These are phyloP conservation scores for Baronia brevicornis DNA, from an alignment of 2,888 invertebrate species.

Conservation along the genomic window DNA sequence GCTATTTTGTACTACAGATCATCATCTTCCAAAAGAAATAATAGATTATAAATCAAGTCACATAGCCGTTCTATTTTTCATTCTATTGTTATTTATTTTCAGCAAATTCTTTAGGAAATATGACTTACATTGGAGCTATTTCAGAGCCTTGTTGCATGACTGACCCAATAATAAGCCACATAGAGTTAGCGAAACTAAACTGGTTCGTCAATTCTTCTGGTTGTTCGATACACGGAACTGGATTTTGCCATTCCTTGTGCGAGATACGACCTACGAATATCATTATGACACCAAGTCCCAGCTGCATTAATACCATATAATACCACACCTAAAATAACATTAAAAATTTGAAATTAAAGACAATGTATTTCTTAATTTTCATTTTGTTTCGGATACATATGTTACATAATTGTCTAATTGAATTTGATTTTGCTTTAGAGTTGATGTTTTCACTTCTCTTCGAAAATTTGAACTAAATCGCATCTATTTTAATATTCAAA, in stretches of 20 bases:
- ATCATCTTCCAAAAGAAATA: too few relatives aligned
- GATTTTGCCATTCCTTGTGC: conserved; percentile 92
- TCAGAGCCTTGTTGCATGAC: conserved; percentile 93
- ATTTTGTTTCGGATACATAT: too few relatives aligned
- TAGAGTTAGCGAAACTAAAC: conserved; percentile 87
- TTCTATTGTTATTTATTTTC: not conserved
- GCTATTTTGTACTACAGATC: too few relatives aligned
- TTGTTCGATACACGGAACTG: conserved; percentile 88
- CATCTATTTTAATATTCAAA: too few relatives aligned
- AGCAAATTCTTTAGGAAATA: not conserved
- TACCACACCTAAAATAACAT: conserved; percentile 81
- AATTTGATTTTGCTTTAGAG: too few relatives aligned
- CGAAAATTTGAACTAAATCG: too few relatives aligned
- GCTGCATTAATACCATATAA: conserved; percentile 86
- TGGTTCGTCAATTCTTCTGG: conserved; percentile 89
- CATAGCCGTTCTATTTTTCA: too few relatives aligned
- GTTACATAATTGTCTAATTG: too few relatives aligned
- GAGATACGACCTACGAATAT: conserved; percentile 89
- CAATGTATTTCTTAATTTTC: too few relatives aligned
- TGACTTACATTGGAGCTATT: conserved; percentile 85
- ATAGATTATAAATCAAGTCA: too few relatives aligned
- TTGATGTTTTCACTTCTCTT: too few relatives aligned
- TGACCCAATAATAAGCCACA: conserved; percentile 92
- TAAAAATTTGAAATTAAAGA: not conserved
- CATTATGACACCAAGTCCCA: conserved; percentile 84